Percentiles rank a stretch among this genome's conserved stretches.
These are phyloP conservation scores for Orestias chungarensis DNA, from an alignment of 2,797 vertebrate genomes.

Conservation along the genomic window DNA sequence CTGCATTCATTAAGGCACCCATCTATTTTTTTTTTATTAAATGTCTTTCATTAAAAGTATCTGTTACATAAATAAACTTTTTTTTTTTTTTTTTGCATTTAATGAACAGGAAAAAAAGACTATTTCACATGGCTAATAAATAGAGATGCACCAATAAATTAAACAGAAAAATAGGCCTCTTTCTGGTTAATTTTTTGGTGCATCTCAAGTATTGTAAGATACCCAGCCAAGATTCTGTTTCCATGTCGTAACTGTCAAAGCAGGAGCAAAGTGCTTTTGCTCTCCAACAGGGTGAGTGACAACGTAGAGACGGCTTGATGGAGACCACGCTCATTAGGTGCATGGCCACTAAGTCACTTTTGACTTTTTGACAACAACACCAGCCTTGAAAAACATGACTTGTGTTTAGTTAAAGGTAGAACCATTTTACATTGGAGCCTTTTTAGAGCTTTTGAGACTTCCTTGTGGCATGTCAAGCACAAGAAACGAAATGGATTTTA, in stretches of 20 bases:
- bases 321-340: conserved; percentile 64
- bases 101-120: neutral
- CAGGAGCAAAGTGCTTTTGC: conserved; percentile 43
- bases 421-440: conserved; percentile 69
- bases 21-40: neutral
- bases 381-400: conserved; percentile 61
- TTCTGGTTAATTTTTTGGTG: neutral
- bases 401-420: conserved; percentile 62
- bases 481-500: conserved; percentile 85
- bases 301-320: conserved; percentile 61
- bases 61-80: neutral
- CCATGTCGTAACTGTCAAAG: conserved; percentile 20
- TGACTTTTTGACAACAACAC: conserved; percentile 68
- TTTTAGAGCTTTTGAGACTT: conserved; percentile 71
- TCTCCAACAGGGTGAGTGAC: conserved; percentile 40
- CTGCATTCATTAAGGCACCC: neutral
- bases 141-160: too few relatives aligned
- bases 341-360: conserved; percentile 64
- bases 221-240: conserved; percentile 11
- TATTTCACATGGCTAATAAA: too few relatives aligned
- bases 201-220: neutral
- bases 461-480: conserved; percentile 80
- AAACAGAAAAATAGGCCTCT: neutral
- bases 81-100: neutral
- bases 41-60: neutral